These are phyloP conservation scores for Arctocebus calabarensis DNA, from an alignment of 2,797 vertebrate genomes.

Conservation along the genomic window DNA sequence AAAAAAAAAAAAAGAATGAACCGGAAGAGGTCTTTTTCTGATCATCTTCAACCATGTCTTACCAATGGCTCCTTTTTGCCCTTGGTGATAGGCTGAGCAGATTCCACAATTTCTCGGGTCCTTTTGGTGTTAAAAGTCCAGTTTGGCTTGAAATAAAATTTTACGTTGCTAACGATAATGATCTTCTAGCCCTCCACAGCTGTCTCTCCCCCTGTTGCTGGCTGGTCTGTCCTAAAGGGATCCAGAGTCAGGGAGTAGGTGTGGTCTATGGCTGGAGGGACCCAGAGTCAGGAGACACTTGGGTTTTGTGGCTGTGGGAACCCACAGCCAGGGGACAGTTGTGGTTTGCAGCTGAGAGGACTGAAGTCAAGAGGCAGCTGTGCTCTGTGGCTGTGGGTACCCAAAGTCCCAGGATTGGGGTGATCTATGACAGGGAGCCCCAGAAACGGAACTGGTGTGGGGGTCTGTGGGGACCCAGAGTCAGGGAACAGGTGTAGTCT, in stretches of 20 bases:
- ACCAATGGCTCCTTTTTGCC: background rate
- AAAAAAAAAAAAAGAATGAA: background rate
- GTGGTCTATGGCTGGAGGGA: background rate
- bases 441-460: too few species aligned
- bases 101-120: background rate
- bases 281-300: too few species aligned
- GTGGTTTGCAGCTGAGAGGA: background rate
- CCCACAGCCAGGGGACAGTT: background rate
- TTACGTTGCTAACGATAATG: too few species aligned
- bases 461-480: background rate
- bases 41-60: background rate
- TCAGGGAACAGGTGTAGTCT: background rate
- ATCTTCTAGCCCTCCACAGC: rapidly evolving
- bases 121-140: background rate
- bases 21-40: background rate
- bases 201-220: too few species aligned
- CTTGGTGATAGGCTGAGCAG: background rate
- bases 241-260: background rate
- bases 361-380: too few species aligned
- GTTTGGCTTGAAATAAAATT: background rate
- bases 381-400: background rate
- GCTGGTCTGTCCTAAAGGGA: too few species aligned
- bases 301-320: too few species aligned
- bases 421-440: too few species aligned
- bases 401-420: too few species aligned